A percentile compares a stretch with the other conserved stretches of the same genome.
These are phyloP conservation scores for Temnothorax longispinosus DNA, from an alignment of 1,140 invertebrate genomes.

Conservation along the genomic window DNA sequence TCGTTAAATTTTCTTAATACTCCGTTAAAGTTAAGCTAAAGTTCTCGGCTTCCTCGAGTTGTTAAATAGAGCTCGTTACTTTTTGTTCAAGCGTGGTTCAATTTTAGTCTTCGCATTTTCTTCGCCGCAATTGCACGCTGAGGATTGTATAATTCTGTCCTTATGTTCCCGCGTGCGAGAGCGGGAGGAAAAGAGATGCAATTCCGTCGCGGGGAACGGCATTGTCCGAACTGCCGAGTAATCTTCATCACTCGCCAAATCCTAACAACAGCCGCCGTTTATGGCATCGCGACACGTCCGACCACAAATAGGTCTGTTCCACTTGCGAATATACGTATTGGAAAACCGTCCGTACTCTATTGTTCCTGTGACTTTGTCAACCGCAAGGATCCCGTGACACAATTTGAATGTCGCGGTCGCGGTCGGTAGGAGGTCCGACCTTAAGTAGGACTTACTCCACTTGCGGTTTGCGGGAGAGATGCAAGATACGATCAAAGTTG, in stretches of 20 bases:
- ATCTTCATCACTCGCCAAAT: slow-evolving; percentile 23
- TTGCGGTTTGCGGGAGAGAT: not conserved
- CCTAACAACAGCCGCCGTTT: slow-evolving; percentile 8
- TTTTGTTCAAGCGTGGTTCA: not conserved
- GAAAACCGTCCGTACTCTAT: not conserved
- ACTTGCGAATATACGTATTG: slow-evolving; percentile 22
- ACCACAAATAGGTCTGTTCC: slow-evolving; percentile 22
- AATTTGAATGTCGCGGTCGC: not conserved
- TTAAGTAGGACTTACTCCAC: not conserved
- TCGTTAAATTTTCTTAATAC: not conserved
- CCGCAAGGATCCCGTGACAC: not conserved
- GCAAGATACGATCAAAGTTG: not conserved
- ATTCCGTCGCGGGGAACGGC: not conserved
- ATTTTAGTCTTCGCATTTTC: not conserved
- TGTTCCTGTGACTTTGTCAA: slow-evolving; percentile 19
- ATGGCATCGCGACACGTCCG: slow-evolving; percentile 3
- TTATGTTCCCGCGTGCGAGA: not conserved
- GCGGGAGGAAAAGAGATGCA: not conserved
- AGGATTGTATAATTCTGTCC: not conserved
- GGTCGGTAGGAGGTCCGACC: not conserved
- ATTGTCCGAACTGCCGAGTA: not conserved
- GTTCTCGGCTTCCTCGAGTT: not conserved
- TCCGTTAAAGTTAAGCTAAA: not conserved
- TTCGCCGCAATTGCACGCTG: not conserved
- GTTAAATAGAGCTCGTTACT: not conserved